Conservation (phyloP, 2,113 vertebrate species). For the Euleptes europaea region DNA sequence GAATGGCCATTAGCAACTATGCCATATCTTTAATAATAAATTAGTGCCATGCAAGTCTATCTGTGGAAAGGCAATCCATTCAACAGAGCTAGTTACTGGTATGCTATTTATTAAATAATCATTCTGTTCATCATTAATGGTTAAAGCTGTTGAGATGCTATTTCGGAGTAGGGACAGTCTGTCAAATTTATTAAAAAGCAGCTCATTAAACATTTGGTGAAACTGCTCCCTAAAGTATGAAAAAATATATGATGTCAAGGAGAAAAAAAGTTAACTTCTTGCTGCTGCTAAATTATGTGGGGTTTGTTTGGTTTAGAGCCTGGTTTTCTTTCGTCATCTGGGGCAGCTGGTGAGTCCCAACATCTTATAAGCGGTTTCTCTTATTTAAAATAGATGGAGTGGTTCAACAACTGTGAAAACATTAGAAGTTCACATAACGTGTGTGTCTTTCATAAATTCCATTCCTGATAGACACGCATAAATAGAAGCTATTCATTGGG, state of each 20-base stretch:
- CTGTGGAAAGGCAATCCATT: not conserved
- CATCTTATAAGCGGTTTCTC: not conserved
- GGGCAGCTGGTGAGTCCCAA: slow-evolving; percentile 6
- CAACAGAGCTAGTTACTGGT: not conserved
- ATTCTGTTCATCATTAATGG: not conserved
- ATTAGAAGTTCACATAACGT: slow-evolving; percentile 46
- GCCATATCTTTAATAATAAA: not conserved
- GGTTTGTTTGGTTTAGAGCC: slow-evolving; percentile 14
- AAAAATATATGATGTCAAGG: not conserved
- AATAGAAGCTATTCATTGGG: slow-evolving; percentile 75
- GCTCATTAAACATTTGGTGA: not conserved
- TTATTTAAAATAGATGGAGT: slow-evolving; percentile 30
- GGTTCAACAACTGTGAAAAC: slow-evolving; percentile 63
- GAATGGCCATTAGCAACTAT: not conserved
- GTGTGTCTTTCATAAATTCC: slow-evolving; percentile 67
- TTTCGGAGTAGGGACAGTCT: not conserved
- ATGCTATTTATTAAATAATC: not conserved
- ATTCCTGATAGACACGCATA: slow-evolving; percentile 62
- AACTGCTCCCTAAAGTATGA: not conserved
- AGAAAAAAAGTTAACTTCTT: not conserved
- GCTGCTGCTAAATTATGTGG: not conserved
- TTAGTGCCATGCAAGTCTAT: not conserved
- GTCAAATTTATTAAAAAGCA: not conserved
- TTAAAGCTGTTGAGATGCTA: not conserved
- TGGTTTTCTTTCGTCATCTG: not conserved